Evolutionary conservation across 2,888 invertebrate genomes (phyloP), one percentile per base, ranked within the genome.

Genomic region (Dicranocentrus wangi): DNA sequence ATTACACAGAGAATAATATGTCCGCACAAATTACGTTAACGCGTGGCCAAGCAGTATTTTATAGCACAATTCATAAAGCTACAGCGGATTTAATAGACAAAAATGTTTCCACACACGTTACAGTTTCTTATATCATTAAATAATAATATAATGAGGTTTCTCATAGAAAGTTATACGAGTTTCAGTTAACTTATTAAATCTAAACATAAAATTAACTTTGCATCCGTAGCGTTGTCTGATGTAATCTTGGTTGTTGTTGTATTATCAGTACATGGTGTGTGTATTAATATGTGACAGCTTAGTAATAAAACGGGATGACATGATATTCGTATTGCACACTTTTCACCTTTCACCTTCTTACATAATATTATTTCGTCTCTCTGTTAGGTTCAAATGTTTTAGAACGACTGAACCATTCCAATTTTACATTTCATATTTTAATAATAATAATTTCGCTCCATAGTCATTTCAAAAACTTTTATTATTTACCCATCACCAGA

Each of bases 281-380:
- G n/a, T 39, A 5, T 39, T 47, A 47, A 47, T 10, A 1, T 25
- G 25, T 13, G 1, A 53, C 25, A 55, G n/a, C n/a, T n/a, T n/a
- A n/a, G n/a, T n/a, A n/a, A n/a, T n/a, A n/a, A n/a, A n/a, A n/a
- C n/a, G n/a, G 8, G 25, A 55, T 55, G 55, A 25, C 55, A 55
- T 25, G 2, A 15, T 25, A 25, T 8, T 55, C 1, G 51, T 72
- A 72, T 72, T 72, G 72, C 72, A 72, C 72, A 72, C 71, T 72
- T 72, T 58, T 61, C 71, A 72, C 71, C 71, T 58, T n/a, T n/a
- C n/a, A n/a, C n/a, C n/a, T n/a, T n/a, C n/a, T n/a, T n/a, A n/a
- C n/a, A n/a, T n/a, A n/a, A n/a, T n/a, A n/a, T n/a, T n/a, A n/a
- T n/a, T n/a, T n/a, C n/a, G n/a, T n/a, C n/a, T n/a, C n/a, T n/a